Evolutionary conservation across 2,797 vertebrate species (phyloP).

Genomic region (Cygnus olor): DNA sequence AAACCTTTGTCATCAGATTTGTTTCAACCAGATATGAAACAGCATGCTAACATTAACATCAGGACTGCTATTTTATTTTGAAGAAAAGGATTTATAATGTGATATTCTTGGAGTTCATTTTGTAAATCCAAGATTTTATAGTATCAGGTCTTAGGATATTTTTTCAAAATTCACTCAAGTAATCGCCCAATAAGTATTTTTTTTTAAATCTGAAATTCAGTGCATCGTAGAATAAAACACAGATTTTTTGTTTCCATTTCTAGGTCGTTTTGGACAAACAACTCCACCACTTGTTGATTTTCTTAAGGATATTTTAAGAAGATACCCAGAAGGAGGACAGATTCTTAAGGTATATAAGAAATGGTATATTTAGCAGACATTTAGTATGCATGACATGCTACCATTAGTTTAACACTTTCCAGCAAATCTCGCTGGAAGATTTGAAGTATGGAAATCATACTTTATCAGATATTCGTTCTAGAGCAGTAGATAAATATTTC

Average conservation of each 20-base stretch:
- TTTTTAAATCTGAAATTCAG: not conserved
- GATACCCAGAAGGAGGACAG: conserved; percentile 98
- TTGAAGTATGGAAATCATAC: not conserved
- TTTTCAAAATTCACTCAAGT: not conserved
- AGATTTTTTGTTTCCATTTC: not conserved
- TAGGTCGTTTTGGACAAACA: conserved; percentile 98
- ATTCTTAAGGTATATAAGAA: conserved; percentile 91
- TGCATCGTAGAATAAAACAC: not conserved
- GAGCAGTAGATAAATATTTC: not conserved
- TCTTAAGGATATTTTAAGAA: conserved; percentile 95
- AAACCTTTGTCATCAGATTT: not conserved
- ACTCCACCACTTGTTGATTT: conserved; percentile 98
- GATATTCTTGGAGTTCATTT: not conserved
- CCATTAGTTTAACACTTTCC: not conserved
- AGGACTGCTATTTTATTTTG: not conserved
- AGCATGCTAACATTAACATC: not conserved
- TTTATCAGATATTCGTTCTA: not conserved
- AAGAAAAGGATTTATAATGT: not conserved
- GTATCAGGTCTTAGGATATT: not conserved
- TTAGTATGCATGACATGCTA: not conserved
- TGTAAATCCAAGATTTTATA: not conserved
- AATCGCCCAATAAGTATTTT: not conserved
- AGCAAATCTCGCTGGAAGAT: not conserved
- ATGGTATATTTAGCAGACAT: not conserved
- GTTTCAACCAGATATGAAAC: not conserved